phyloP scores from a whole-genome alignment of 2,888 invertebrate genomes.

The Ichneumon xanthorius region DNA sequence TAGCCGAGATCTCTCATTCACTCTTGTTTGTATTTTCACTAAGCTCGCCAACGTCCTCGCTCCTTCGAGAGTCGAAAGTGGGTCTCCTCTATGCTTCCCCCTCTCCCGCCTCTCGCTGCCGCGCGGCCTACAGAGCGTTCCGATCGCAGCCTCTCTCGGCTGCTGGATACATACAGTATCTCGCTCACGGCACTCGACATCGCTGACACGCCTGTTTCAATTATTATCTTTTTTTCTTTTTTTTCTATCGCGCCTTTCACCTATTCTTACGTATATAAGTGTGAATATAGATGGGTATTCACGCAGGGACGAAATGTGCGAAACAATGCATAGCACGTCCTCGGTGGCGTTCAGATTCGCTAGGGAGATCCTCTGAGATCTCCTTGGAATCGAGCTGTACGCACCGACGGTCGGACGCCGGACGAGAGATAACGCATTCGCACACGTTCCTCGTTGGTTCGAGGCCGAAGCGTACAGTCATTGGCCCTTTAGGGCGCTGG shows the following conservation, averaged over 20 bases:
- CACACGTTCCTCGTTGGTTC: not conserved
- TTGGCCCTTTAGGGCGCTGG: constrained; percentile 5
- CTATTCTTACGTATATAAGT: not conserved
- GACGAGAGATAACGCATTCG: constrained; percentile 48
- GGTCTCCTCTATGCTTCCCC: constrained; percentile 39
- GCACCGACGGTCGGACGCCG: constrained; percentile 37
- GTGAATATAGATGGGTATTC: not conserved
- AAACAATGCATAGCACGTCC: constrained; percentile 48
- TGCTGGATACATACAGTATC: not conserved
- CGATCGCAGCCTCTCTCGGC: constrained; percentile 32
- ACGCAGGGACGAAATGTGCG: constrained; percentile 14
- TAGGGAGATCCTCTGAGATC: constrained; percentile 34
- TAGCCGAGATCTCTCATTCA: constrained; percentile 52
- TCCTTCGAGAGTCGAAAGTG: constrained; percentile 57
- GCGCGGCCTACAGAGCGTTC: constrained; percentile 1
- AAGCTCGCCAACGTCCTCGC: not conserved
- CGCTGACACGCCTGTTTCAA: constrained; percentile 14
- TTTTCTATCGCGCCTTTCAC: not conserved
- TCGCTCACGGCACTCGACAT: constrained; percentile 12
- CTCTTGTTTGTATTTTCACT: constrained; percentile 58
- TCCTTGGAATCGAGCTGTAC: not conserved
- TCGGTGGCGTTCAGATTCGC: constrained; percentile 21
- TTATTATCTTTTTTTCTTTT: constrained; percentile 36
- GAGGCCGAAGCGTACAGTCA: not conserved
- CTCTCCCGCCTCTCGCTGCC: not conserved